Conservation (phyloP, 1,140 invertebrate genomes). For the Trichogramma pretiosum region DNA sequence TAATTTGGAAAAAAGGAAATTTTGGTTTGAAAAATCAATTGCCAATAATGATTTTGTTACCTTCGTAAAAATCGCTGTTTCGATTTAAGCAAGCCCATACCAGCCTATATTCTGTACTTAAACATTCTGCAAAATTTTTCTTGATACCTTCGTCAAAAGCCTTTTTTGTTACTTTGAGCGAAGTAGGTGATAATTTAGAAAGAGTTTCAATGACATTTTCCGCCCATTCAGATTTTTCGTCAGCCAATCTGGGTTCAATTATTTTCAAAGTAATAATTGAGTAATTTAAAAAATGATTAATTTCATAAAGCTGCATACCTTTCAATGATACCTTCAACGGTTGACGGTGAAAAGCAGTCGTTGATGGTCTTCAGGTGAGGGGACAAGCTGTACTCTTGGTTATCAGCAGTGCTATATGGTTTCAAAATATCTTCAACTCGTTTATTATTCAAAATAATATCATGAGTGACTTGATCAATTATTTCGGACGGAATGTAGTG, state of each 20-base stretch:
- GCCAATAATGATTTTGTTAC: too few species aligned
- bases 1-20: constrained; percentile 8
- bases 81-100: constrained; percentile 56
- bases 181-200: constrained; percentile 84
- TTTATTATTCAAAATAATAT: constrained; percentile 51
- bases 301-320: constrained; percentile 16
- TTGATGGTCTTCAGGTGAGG: constrained; percentile 65
- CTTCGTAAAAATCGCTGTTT: constrained; percentile 86
- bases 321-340: constrained; percentile 60
- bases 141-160: constrained; percentile 67
- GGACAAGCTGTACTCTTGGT: constrained; percentile 63
- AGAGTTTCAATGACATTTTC: constrained; percentile 55
- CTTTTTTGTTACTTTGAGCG: constrained; percentile 79
- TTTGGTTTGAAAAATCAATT: too few species aligned
- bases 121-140: constrained; percentile 70
- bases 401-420: constrained; percentile 47
- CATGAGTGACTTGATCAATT: constrained; percentile 57
- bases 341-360: constrained; percentile 55
- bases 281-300: neutral
- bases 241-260: constrained; percentile 28
- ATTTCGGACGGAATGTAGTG: constrained; percentile 73
- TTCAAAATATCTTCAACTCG: constrained; percentile 53
- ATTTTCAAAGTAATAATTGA: constrained; percentile 7
- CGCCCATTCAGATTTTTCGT: constrained; percentile 51
- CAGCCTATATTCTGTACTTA: constrained; percentile 86